Conservation (phyloP, 2,113 vertebrate genomes). For the Pituophis catenifer region DNA sequence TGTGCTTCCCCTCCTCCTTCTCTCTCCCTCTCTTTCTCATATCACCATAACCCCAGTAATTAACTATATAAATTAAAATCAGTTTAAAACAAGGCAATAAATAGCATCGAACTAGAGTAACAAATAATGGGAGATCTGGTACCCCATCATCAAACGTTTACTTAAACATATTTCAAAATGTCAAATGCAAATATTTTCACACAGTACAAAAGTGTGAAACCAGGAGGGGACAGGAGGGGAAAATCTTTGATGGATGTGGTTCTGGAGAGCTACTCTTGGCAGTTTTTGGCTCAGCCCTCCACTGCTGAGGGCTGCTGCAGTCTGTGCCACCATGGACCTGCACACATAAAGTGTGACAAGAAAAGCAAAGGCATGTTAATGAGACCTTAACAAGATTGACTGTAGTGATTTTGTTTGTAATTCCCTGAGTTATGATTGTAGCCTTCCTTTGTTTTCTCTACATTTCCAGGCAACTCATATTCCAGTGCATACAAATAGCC, state of each 20-base stretch:
- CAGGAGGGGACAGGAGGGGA: neutral
- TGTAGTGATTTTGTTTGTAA: neutral
- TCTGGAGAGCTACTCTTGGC: neutral
- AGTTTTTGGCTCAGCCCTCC: neutral
- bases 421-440: neutral
- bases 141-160: neutral
- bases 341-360: neutral
- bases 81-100: neutral
- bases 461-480: neutral
- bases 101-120: neutral
- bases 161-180: neutral
- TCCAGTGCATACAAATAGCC: neutral
- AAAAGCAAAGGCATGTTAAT: neutral
- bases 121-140: neutral
- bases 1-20: neutral
- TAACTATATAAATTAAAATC: neutral
- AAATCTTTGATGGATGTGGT: neutral
- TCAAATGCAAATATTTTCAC: neutral
- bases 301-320: neutral
- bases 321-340: neutral
- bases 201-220: neutral
- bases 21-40: neutral
- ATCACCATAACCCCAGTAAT: neutral
- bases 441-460: neutral
- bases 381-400: neutral